Base-by-base conservation (phyloP, 2,113 vertebrate species). In the Micromys minutus region DNA sequence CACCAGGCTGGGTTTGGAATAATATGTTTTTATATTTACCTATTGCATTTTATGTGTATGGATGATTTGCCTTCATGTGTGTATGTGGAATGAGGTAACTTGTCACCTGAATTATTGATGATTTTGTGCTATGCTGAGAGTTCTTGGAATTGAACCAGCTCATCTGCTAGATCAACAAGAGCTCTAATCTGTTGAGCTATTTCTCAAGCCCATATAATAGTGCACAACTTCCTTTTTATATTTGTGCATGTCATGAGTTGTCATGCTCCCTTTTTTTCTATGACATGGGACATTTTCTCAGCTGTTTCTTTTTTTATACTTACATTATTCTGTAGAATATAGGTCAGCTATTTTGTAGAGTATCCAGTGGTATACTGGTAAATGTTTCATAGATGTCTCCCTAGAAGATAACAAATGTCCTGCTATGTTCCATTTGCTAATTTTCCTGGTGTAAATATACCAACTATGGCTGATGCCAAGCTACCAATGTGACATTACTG, bases 391-490 rank as follows among this genome's bases (percentile, higher is more conserved):
- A 94, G n/a, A 84, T 92, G 19, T 87, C 39, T 94, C 3, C 42
- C 9, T 45, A 34, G 57, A 26, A 5, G 29, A 69, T 47, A 89
- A 47, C 71, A 89, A 83, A 47, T 16, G 29, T 79, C 21, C 8
- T 88, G 34, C 71, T 90, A 5, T 39, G 29, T 80, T 93, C n/a
- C 12, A 87, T 96, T 95, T 97, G 42, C 63, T 22, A 3, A 88
- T 97, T 91, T 89, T 42, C 42, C 16, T 96, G 72, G 93, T 89
- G 52, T 91, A 74, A 90, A 83, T 95, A 95, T 72, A 69, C 50
- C 76, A 34, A 80, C 0, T 0, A 16, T 71, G 63, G 21, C 50
- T 89, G 69, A 85, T 31, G 72, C 61, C 74, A 84, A 34, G 61
- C 29, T 89, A 22, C 13, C 50, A 63, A 69, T 42, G 50, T 75